Evolutionary conservation across 2,888 invertebrate genomes (phyloP).

Genomic region (Nesidiocoris tenuis): DNA sequence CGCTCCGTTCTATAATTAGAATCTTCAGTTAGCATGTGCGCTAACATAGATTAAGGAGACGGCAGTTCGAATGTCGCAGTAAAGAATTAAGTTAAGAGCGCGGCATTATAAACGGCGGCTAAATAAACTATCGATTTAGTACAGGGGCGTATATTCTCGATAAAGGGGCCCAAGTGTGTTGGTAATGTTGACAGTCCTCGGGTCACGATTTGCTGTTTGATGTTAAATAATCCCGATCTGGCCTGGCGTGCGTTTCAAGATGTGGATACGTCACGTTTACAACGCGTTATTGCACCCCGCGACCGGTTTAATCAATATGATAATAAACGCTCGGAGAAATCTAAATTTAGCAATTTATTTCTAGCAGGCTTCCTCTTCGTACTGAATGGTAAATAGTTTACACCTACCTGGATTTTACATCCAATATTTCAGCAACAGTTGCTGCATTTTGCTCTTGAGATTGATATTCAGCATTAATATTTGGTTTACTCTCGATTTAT

Average conservation of each 20-base stretch:
- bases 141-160: constrained; percentile 29
- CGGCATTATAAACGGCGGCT: not conserved
- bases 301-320: constrained; percentile 33
- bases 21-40: no score
- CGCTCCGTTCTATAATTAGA: no score
- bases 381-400: no score
- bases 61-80: not conserved
- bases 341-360: no score
- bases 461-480: no score
- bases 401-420: no score
- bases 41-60: no score
- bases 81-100: not conserved
- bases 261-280: constrained; percentile 39
- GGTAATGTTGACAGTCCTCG: constrained; percentile 29
- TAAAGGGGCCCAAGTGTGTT: constrained; percentile 24
- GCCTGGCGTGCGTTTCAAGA: constrained; percentile 7
- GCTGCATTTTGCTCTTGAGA: no score
- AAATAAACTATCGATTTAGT: constrained; percentile 35
- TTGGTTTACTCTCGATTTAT: no score
- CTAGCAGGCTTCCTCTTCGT: no score
- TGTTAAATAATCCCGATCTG: constrained; percentile 32
- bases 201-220: constrained; percentile 40
- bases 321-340: constrained; percentile 5
- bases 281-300: not conserved
- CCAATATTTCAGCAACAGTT: no score